phyloP scores from a whole-genome alignment of 2,888 invertebrate species.

The Halictus quadricinctus region DNA sequence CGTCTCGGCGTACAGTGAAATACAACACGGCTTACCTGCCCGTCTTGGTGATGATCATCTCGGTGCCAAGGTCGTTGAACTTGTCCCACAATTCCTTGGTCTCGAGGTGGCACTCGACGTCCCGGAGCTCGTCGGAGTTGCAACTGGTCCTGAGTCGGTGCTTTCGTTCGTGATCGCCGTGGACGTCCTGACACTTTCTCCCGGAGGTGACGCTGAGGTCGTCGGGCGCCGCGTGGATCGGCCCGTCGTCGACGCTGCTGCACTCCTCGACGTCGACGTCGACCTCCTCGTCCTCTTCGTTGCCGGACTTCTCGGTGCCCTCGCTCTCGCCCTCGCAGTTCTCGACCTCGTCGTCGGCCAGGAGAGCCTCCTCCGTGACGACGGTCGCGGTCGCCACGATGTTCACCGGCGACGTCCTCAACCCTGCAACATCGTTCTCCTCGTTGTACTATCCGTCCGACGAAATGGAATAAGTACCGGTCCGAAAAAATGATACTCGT shows the following conservation, averaged over 20 bases:
- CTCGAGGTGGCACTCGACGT: conserved; percentile 89
- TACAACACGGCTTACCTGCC: conserved; percentile 85
- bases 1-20: neutral
- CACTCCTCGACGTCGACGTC: conserved; percentile 86
- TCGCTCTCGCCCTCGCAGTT: conserved; percentile 84
- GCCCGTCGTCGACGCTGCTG: conserved; percentile 84
- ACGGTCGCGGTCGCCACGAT: conserved; percentile 82
- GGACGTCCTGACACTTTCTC: conserved; percentile 64
- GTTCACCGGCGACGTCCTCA: conserved; percentile 78
- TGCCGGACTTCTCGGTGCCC: conserved; percentile 82
- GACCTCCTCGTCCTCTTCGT: conserved; percentile 82
- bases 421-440: conserved; percentile 64
- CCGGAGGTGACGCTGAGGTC: conserved; percentile 51
- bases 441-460: neutral
- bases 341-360: conserved; percentile 83
- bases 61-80: conserved; percentile 90
- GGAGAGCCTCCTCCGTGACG: conserved; percentile 81
- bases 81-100: conserved; percentile 93
- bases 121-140: conserved; percentile 86
- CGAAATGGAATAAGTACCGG: too few relatives aligned
- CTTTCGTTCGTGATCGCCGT: conserved; percentile 72
- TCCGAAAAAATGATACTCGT: neutral
- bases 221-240: conserved; percentile 71
- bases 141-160: conserved; percentile 83
- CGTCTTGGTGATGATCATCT: conserved; percentile 94